These are phyloP conservation scores for Patella vulgata DNA, from an alignment of 1,140 invertebrate species.

Conservation along the genomic window DNA sequence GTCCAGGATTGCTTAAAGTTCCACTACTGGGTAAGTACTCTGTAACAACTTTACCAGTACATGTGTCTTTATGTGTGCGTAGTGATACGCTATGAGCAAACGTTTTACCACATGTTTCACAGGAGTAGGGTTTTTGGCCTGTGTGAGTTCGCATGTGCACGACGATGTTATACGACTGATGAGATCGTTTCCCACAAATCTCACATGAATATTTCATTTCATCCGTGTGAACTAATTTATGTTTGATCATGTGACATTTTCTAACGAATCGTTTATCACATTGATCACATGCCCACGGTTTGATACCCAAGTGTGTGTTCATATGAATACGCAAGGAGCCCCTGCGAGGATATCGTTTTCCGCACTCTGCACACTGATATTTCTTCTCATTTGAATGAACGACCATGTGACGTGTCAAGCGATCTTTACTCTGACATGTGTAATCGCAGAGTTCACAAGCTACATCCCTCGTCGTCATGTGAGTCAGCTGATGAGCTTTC, in stretches of 20 bases:
- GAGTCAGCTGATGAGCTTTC: constrained; percentile 96
- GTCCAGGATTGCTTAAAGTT: too few relatives aligned
- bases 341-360: constrained; percentile 40
- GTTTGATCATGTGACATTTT: constrained; percentile 20
- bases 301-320: constrained; percentile 77
- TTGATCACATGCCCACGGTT: constrained; percentile 9
- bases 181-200: constrained; percentile 81
- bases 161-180: constrained; percentile 95
- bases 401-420: constrained; percentile 18
- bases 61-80: too few relatives aligned
- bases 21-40: too few relatives aligned
- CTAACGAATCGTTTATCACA: constrained; percentile 29
- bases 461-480: constrained; percentile 97
- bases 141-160: constrained; percentile 99
- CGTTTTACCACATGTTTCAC: constrained; percentile 89
- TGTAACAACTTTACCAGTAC: too few relatives aligned
- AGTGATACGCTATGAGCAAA: constrained; percentile 64
- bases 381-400: constrained; percentile 41
- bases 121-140: constrained; percentile 94
- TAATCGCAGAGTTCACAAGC: constrained; percentile 12
- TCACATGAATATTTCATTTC: constrained; percentile 34
- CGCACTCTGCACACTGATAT: constrained; percentile 43
- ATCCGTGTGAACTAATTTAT: constrained; percentile 27
- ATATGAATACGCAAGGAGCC: constrained; percentile 19
- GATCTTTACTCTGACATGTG: constrained; percentile 9